phyloP scores from a whole-genome alignment of 2,888 invertebrate species.

The Nysson spinosus region DNA sequence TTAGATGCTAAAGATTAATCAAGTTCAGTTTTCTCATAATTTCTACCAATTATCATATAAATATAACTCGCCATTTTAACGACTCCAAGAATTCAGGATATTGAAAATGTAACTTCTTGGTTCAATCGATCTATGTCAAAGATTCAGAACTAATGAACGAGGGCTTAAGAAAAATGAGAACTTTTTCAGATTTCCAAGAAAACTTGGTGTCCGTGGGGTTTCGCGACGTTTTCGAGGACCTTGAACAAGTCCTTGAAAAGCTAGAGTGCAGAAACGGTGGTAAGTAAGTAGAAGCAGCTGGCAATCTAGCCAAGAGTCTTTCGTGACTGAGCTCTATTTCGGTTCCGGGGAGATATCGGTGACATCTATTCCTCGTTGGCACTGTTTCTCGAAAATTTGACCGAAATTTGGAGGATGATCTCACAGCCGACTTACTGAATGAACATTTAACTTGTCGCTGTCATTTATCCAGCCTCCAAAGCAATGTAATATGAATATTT shows the following conservation, averaged over 20 bases:
- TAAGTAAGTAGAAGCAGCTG: conserved; percentile 20
- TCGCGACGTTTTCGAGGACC: conserved; percentile 15
- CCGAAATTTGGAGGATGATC: conserved; percentile 53
- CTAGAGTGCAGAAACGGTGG: conserved; percentile 4
- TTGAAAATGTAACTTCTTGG: not conserved
- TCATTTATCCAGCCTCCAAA: too few relatives aligned
- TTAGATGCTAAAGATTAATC: too few relatives aligned
- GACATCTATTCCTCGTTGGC: conserved; percentile 52
- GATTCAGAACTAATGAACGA: too few relatives aligned
- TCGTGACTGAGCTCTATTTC: conserved; percentile 49
- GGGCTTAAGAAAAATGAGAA: not conserved
- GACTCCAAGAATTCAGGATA: too few relatives aligned
- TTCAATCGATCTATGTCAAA: too few relatives aligned
- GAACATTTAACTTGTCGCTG: conserved; percentile 1
- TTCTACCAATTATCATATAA: too few relatives aligned
- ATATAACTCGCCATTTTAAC: too few relatives aligned
- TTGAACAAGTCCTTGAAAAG: conserved; percentile 45
- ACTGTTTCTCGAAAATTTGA: conserved; percentile 36
- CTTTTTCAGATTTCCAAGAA: not conserved
- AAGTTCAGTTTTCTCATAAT: too few relatives aligned
- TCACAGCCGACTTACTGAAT: conserved; percentile 39
- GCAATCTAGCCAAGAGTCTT: conserved; percentile 44
- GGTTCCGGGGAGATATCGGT: conserved; percentile 48
- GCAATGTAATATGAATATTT: too few relatives aligned
- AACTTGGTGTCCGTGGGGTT: not conserved